Evolutionary conservation across 2,888 invertebrate genomes (phyloP), one percentile per base, ranked within the genome.

Genomic region (Ommatoiulus sabulosus): DNA sequence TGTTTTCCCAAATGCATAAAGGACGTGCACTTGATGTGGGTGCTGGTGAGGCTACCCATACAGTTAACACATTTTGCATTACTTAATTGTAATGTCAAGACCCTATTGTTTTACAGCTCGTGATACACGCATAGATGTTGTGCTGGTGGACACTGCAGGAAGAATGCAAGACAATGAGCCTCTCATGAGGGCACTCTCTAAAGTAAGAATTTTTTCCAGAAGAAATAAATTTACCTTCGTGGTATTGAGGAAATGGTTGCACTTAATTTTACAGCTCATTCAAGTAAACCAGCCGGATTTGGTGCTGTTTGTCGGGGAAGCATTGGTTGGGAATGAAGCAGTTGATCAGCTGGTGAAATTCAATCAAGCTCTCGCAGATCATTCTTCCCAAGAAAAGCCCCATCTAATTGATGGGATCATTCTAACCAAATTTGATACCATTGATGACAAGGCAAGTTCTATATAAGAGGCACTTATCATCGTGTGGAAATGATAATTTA

Each of bases 111-210:
- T 91, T 91, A 0, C 91, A 93, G 94, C 99, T 0, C 94, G 95
- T 88, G 98, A 98, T 91, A 94, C 95, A 0, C 94, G 94, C 88
- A 94, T 97, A 89, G 98, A 99, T 93, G 95, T 99, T 12, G 99
- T 99, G 0, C 94, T 99, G n/a, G 95, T 99, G 24, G 99, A 99
- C 93, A 99, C 99, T 0, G 99, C 99, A 63, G 99, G 99, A n/a
- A 95, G 99, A 89, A 99, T 99, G 99, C 99, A 99, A 93, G 99
- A 99, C 93, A 99, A 99, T 93, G 99, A 99, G 92, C 99, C 99
- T 0, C 94, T 99, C 80, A 99, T 99, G 99, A 94, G 98, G 90
- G 98, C 99, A 0, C 94, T 99, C 87, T 97, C 99, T 6, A 99
- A 99, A 93, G 94, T 94, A 91, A 89, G 87, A 85, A 84, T 84